Percentiles rank a stretch among this genome's conserved stretches.
Conservation (phyloP, 2,113 vertebrate genomes). For the Myotis brandtii region DNA sequence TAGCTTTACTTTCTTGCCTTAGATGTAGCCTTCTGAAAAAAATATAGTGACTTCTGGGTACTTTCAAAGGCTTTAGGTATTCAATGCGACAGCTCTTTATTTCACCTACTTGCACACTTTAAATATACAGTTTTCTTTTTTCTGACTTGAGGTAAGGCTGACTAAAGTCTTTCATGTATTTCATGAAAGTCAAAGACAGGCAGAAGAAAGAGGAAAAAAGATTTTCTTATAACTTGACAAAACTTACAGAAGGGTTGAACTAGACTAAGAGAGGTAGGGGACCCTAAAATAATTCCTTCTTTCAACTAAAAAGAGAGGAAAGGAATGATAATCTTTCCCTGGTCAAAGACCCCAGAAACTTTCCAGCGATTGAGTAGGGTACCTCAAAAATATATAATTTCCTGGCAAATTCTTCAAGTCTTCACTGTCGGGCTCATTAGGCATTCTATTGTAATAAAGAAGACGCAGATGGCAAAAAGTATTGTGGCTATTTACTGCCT, state of each 20-base stretch:
- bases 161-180: not conserved
- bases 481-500: not conserved
- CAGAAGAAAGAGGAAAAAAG: not conserved
- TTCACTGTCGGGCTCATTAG: no score
- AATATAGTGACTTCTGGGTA: not conserved
- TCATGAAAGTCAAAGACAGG: slow-evolving; percentile 11
- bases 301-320: not conserved
- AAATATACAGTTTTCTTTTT: slow-evolving; percentile 32
- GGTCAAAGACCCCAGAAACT: not conserved
- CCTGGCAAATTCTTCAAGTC: not conserved
- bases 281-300: not conserved
- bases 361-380: not conserved
- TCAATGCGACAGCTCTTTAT: not conserved
- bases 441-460: not conserved
- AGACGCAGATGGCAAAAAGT: not conserved
- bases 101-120: slow-evolving; percentile 1
- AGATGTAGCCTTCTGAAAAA: not conserved
- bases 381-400: not conserved
- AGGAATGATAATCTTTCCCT: not conserved
- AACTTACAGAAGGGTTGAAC: not conserved
- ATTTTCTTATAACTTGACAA: not conserved
- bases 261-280: not conserved
- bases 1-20: slow-evolving; percentile 7
- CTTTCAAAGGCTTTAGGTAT: slow-evolving; percentile 28
- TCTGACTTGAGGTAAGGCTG: not conserved